Evolutionary conservation across 1,140 invertebrate genomes (phyloP), one percentile per base, ranked within the genome.

Genomic region (Calephelis nemesis): DNA sequence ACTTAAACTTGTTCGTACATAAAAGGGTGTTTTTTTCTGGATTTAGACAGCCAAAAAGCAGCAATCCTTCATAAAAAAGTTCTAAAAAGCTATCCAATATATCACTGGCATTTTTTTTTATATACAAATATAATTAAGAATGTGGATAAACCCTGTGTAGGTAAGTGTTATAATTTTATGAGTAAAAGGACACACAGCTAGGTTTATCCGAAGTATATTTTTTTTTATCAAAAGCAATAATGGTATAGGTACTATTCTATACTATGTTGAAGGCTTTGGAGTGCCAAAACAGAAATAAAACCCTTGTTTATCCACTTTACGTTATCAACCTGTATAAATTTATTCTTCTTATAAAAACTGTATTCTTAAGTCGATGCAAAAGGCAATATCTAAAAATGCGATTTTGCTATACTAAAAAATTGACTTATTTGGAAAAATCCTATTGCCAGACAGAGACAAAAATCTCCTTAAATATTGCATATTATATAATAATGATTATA

Each of bases 361-460:
- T 54, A 19, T 19, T 54, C 50, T 19, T 54, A 54, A 54, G 13
- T 19, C 15, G 15, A 9, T 54, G 13, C 50, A 19, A 19, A 54
- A 30, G 19, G 15, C 19, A 8, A 54, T 5, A 19, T 54, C 7
- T 54, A 19, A 30, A 54, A 54, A 54, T 54, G 42, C 42, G 15
- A 54, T 54, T 54, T 54, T 54, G n/a, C 50, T 54, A 54, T 10
- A 52, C 19, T 19, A 54, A 54, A 50, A 54, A 54, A 54, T 45
- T 45, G 9, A 54, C n/a, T 54, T 19, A 30, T 54, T 9, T 19
- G 15, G n/a, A 19, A 54, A 54, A 52, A 52, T 12, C 13, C 7
- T 45, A 45, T 45, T 45, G 42, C 11, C 49, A 15, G 15, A 6
- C 11, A 7, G 49, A 52, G 50, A 54, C 50, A 54, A 54, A 54